Evolutionary conservation across 2,113 vertebrate genomes (phyloP), one percentile per base, ranked within the genome.

Genomic region (Microcebus lehilahytsara): DNA sequence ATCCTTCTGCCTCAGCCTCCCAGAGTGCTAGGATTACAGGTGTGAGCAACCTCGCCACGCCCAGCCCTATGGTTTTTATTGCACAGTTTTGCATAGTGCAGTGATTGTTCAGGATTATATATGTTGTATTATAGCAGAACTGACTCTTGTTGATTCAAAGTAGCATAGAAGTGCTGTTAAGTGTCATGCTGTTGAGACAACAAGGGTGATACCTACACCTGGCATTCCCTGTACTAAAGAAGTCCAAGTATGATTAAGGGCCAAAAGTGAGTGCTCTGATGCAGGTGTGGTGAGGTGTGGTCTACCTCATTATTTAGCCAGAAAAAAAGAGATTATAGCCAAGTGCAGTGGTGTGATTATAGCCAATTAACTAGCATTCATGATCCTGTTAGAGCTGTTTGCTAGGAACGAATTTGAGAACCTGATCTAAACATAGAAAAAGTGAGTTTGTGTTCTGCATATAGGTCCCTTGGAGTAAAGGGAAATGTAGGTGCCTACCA

Each of bases 371-470:
- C 37, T 87, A 79, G 46, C 49, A 83, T n/a, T 51, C 14, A 40
- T 71, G 37, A 90, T 83, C 78, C 51, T 71, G 1, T 83, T 34
- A 89, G 30, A 62, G n/a, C 8, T 89, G 11, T 79, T 64, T 79
- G 23, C 32, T 78, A 78, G 37, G 14, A 93, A 93, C 37, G 8
- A 83, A 51, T 58, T 69, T 64, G 40, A 96, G 53, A 58, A 90
- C 58, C 72, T 69, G 42, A 90, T 32, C 51, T 72, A 87, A 90
- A 71, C 49, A 62, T 19, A 84, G 40, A n/a, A 93, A 92, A 96
- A 25, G 5, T 62, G 75, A 89, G 53, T 91, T 89, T 30, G 66
- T 77, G 58, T 91, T 75, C 30, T 78, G 22, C 53, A 10, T 22
- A 7, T 30, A 67, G 32, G 30, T 87, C 75, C 49, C 91, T 64